These are phyloP conservation scores for Halichoeres trimaculatus DNA, from an alignment of 2,113 vertebrate genomes.

Conservation along the genomic window DNA sequence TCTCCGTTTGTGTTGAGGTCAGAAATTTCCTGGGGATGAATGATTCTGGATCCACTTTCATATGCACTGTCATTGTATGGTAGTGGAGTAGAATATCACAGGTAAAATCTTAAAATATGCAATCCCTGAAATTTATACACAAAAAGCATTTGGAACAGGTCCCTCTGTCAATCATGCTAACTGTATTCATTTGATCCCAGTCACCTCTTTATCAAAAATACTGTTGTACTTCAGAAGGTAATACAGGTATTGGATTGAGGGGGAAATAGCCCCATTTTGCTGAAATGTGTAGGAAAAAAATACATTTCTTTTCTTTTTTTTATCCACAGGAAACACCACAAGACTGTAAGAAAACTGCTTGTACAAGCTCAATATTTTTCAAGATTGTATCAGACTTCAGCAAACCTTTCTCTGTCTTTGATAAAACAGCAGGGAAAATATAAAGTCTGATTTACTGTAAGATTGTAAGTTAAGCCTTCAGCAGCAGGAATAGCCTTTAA, in stretches of 20 bases:
- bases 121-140: neutral
- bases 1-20: too few species aligned
- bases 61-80: neutral
- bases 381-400: neutral
- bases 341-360: neutral
- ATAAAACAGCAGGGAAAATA: neutral
- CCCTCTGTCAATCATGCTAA: neutral
- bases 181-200: neutral
- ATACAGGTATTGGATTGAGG: neutral
- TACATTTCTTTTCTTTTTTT: neutral
- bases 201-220: neutral
- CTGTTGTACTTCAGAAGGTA: neutral
- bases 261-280: neutral
- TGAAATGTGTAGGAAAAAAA: neutral
- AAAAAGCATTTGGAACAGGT: neutral
- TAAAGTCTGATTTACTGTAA: neutral
- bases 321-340: neutral
- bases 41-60: too few species aligned
- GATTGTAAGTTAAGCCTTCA: conserved; percentile 8
- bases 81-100: neutral
- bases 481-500: conserved; percentile 13
- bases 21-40: too few species aligned
- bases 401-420: neutral
- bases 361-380: neutral
- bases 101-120: neutral